Evolutionary conservation across 2,888 invertebrate species (phyloP).

Genomic region (Dicyrtomina minuta): DNA sequence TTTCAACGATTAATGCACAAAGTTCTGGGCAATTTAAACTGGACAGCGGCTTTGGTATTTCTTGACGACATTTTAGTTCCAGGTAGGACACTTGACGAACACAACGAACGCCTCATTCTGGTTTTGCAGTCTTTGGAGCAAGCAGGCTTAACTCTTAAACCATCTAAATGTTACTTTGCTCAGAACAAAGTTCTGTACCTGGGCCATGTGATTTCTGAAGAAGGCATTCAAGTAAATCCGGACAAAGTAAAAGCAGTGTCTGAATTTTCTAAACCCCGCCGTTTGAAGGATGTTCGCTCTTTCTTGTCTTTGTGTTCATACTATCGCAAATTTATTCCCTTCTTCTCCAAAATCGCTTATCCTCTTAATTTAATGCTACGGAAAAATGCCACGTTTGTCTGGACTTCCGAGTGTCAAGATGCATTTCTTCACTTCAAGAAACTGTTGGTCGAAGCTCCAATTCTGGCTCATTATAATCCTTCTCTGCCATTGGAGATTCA

Average conservation of each 20-base stretch:
- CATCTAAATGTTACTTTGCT: conserved; percentile 44
- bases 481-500: neutral
- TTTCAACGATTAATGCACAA: conserved; percentile 53
- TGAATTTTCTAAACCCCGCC: conserved; percentile 28
- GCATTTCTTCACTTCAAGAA: conserved; percentile 26
- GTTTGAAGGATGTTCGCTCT: conserved; percentile 10
- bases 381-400: conserved; percentile 17
- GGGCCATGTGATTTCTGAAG: neutral
- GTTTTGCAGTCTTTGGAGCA: conserved; percentile 26
- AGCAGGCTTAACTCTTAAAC: conserved; percentile 50
- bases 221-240: conserved; percentile 14
- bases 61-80: conserved; percentile 54
- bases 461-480: conserved; percentile 15
- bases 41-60: conserved; percentile 2
- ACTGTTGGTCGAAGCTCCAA: conserved; percentile 7
- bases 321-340: conserved; percentile 36
- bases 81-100: conserved; percentile 38
- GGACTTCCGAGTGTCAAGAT: conserved; percentile 13
- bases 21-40: neutral
- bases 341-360: conserved; percentile 19
- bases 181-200: conserved; percentile 1
- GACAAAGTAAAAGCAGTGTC: conserved; percentile 29
- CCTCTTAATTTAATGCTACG: conserved; percentile 16
- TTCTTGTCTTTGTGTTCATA: conserved; percentile 35
- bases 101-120: conserved; percentile 28